Percentiles rank a stretch among this genome's conserved stretches.
These are phyloP conservation scores for Ceratina calcarata DNA, from an alignment of 1,140 invertebrate genomes.

Conservation along the genomic window DNA sequence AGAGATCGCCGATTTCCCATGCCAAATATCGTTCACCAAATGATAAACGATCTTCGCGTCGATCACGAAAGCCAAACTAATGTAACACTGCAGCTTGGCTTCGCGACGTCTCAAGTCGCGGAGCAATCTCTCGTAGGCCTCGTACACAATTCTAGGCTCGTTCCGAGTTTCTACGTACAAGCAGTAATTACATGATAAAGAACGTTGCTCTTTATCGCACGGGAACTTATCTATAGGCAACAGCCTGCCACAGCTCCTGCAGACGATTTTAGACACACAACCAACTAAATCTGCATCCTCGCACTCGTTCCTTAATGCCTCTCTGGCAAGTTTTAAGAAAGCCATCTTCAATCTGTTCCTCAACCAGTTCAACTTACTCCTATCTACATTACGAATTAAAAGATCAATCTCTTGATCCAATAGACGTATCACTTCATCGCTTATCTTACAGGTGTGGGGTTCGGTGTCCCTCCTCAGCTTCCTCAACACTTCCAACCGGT, in stretches of 20 bases:
- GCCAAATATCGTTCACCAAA: conserved; percentile 85
- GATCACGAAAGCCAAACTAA: conserved; percentile 82
- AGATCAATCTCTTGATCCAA: conserved; percentile 85
- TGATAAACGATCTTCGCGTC: conserved; percentile 83
- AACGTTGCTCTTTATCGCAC: conserved; percentile 10
- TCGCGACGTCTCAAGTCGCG: conserved; percentile 83
- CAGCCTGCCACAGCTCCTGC: conserved; percentile 55
- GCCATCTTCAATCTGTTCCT: conserved; percentile 78
- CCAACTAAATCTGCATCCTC: conserved; percentile 4
- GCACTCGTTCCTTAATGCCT: conserved; percentile 23
- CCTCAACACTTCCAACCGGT: conserved; percentile 81
- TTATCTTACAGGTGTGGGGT: conserved; percentile 80
- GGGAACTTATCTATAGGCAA: conserved; percentile 47
- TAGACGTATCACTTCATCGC: conserved; percentile 81
- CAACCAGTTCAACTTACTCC: conserved; percentile 80
- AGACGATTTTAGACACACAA: conserved; percentile 34
- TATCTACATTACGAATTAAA: conserved; percentile 79
- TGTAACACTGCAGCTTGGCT: conserved; percentile 72
- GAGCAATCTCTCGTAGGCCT: conserved; percentile 83
- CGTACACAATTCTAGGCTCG: conserved; percentile 59
- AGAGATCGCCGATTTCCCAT: conserved; percentile 84
- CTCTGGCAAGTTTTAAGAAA: conserved; percentile 66
- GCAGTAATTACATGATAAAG: conserved; percentile 60
- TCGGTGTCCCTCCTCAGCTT: conserved; percentile 78
- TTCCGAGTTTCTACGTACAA: conserved; percentile 39